Base-by-base conservation (phyloP, 2,113 vertebrate genomes). In the Cygnus buccinator region DNA sequence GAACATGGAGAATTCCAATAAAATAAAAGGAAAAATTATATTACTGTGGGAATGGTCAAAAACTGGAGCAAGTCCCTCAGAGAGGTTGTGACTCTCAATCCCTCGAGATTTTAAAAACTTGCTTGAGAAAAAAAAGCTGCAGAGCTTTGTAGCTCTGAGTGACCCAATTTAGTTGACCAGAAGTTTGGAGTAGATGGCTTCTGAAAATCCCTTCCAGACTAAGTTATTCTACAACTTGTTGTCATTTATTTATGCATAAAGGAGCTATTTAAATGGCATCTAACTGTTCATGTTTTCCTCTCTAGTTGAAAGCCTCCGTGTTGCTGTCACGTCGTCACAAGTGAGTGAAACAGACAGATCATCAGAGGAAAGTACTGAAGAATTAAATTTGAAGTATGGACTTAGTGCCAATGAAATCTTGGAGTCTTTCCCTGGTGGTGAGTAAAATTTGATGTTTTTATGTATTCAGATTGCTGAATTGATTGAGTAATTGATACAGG, bases 271-370 rank as follows among this genome's bases (percentile, higher is more conserved):
- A 44, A 52, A 33, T 5, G 23, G 1, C n/a, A 9, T 72, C n/a
- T 62, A 28, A 93, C 68, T 72, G 31, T 71, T 31, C 5, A 8
- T 75, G 25, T 90, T 83, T 79, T 84, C 8, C 11, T 79, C 57
- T 78, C 33, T 55, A 99, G 98, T 97, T 25, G 98, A 98, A 96
- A 98, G 84, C 82, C 98, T 99, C 8, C 97, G 77, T 6, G 66
- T 90, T 1, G 87, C 98, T 43, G 91, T 99, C 94, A 97, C 11
- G 15, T 94, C 95, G 48, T 96, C 97, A 43, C 97, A 98, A 95
- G 21, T 59, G 43, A 96, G 79, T 0, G 84, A 97, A 17, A 35
- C 35, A 6, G 76, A 71, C 31, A 77, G 13, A 17, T 52, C 74
- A 23, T 19, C 91, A 7, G 95, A 96, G 78, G 96, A 96, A 55